Conservation (phyloP, 2,113 vertebrate species). For the Plecotus auritus region DNA sequence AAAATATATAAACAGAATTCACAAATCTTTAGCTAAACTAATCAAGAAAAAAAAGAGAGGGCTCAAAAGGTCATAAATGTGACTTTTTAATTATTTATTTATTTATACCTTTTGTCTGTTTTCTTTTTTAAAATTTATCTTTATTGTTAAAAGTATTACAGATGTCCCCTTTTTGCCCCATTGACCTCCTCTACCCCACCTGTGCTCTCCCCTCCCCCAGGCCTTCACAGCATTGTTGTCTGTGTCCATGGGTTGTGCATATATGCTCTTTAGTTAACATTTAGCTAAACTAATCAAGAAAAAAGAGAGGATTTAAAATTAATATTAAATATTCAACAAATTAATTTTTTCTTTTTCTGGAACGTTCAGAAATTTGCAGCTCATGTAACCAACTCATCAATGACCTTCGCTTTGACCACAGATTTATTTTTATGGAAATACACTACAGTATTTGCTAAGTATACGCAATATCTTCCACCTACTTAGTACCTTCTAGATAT, state of each 20-base stretch:
- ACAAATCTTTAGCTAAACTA: not conserved
- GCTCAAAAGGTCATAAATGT: not conserved
- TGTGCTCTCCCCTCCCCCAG: too few relatives aligned
- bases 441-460: slow-evolving; percentile 67
- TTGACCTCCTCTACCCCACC: too few relatives aligned
- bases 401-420: slow-evolving; percentile 57
- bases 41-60: not conserved
- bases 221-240: too few relatives aligned
- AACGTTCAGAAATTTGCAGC: slow-evolving; percentile 33
- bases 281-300: not conserved
- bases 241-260: too few relatives aligned
- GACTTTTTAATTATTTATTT: not conserved
- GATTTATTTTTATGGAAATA: slow-evolving; percentile 64
- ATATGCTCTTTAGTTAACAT: not conserved
- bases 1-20: not conserved
- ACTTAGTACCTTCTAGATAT: slow-evolving; percentile 75
- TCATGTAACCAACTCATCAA: slow-evolving; percentile 40
- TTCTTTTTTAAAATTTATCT: too few relatives aligned
- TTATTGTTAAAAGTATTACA: too few relatives aligned
- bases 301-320: not conserved
- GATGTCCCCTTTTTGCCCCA: too few relatives aligned
- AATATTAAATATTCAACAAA: slow-evolving; percentile 18
- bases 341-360: not conserved
- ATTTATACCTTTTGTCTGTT: too few relatives aligned
- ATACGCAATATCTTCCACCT: slow-evolving; percentile 62